Conservation (phyloP, 2,797 vertebrate genomes). For the Uromys caudimaculatus region DNA sequence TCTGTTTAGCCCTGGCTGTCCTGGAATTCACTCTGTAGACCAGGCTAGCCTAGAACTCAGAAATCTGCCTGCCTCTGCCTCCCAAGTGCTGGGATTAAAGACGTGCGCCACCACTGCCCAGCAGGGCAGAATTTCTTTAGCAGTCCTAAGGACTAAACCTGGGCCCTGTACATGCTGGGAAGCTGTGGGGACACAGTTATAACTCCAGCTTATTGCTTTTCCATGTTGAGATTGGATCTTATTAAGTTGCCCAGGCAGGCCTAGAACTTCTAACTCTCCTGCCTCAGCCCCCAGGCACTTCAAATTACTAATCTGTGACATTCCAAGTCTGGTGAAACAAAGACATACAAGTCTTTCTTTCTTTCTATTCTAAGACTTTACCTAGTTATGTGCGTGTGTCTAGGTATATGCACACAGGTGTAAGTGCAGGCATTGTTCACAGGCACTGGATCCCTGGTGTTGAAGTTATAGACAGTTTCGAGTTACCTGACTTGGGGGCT, state of each 20-base stretch:
- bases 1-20: no score
- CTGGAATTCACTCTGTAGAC: no score
- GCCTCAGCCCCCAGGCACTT: background rate
- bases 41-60: no score
- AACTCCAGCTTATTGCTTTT: background rate
- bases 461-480: background rate
- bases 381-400: background rate
- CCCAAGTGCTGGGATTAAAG: no score
- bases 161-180: no score
- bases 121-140: background rate
- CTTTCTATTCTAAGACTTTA: background rate
- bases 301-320: background rate
- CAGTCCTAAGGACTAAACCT: background rate
- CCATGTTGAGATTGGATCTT: background rate
- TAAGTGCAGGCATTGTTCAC: background rate
- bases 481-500: background rate
- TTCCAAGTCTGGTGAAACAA: background rate
- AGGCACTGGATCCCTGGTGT: background rate
- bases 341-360: background rate
- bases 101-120: no score
- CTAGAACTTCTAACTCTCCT: background rate
- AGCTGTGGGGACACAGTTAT: background rate
- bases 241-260: background rate
- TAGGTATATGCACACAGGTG: background rate
- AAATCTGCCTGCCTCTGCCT: no score